Base-by-base conservation (phyloP, 2,113 vertebrate species). In the Ophthalmolycus amberensis region DNA sequence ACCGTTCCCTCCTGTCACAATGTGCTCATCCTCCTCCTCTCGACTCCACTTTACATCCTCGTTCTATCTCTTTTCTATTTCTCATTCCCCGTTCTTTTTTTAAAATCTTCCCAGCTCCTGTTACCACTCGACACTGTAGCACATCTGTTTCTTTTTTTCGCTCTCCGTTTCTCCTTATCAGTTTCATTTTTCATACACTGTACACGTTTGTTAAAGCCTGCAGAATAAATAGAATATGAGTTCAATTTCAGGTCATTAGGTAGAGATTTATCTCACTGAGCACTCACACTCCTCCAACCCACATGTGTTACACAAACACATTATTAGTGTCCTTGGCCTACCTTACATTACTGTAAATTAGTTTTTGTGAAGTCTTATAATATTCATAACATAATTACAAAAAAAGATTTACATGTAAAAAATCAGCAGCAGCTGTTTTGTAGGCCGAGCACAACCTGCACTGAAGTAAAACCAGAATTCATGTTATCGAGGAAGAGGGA, bases 201-300 rank as follows among this genome's bases (percentile, higher is more conserved):
- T 18, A 22, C 16, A 14, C 50, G 59, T 69, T 71, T 82, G 80
- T 85, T 90, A 80, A 75, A 64, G 65, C 9, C n/a, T 29, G 56
- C 25, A 48, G 65, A 77, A 46, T 71, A 67, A 86, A 85, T 75
- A 58, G 50, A 25, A 59, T 29, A 48, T 4, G 25, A 79, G 87
- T 87, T 91, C 80, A 89, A 14, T 71, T 64, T 38, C 12, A 50
- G 86, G 77, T 71, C 73, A 71, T 77, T 59, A 76, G 37, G 16
- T 76, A 25, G 25, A 77, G 34, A 88, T 85, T 73, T 14, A 69
- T 74, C 52, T 77, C 56, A 77, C 58, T 50, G 7, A 52, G 73
- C 38, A 58, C n/a, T 54, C 38, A 22, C 29, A 48, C 67, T 79
- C 54, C n/a, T 54, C 29, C n/a, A 25, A 2, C 40, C 70, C 56